Percentiles rank a stretch among this genome's conserved stretches.
Conservation (phyloP, 30 jellyfish, hydroid and myxozoan genomes). For the Nemopilema nomurai region DNA sequence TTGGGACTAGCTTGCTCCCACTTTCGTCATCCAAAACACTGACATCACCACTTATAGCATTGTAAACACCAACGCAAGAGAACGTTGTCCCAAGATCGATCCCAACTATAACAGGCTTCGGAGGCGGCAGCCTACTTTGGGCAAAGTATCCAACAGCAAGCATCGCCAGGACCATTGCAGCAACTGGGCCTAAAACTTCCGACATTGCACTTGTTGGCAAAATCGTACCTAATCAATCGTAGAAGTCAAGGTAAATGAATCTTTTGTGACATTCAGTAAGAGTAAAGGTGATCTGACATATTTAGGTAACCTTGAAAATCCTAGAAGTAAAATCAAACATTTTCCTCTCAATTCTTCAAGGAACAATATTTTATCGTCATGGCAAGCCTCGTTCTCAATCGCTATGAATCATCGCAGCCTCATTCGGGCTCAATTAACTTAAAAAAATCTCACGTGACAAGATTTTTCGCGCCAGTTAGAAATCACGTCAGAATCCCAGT, state of each 20-base stretch:
- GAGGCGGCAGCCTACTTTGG: constrained; percentile 93
- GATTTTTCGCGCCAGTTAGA: too few species aligned
- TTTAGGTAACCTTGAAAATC: too few species aligned
- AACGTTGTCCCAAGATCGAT: constrained; percentile 92
- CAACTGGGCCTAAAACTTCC: constrained; percentile 81
- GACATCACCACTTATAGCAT: constrained; percentile 79
- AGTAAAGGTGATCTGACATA: too few species aligned
- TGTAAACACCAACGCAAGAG: constrained; percentile 82
- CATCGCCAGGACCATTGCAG: constrained; percentile 63
- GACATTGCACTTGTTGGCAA: constrained; percentile 30
- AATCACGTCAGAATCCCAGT: too few species aligned
- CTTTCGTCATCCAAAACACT: constrained; percentile 67
- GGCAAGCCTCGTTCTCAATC: too few species aligned
- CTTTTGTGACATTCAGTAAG: neutral
- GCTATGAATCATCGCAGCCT: too few species aligned
- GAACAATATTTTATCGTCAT: too few species aligned
- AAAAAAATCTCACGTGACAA: too few species aligned
- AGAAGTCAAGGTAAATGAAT: neutral
- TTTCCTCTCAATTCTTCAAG: too few species aligned
- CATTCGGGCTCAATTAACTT: too few species aligned
- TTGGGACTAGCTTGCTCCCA: constrained; percentile 68
- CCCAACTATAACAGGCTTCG: constrained; percentile 83
- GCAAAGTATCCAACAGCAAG: constrained; percentile 76
- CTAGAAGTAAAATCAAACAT: too few species aligned
- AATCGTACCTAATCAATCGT: constrained; percentile 2